A percentile compares a stretch with the other conserved stretches of the same genome.
These are phyloP conservation scores for Anser brachyrhynchus DNA, from an alignment of 2,113 vertebrate species.

Conservation along the genomic window DNA sequence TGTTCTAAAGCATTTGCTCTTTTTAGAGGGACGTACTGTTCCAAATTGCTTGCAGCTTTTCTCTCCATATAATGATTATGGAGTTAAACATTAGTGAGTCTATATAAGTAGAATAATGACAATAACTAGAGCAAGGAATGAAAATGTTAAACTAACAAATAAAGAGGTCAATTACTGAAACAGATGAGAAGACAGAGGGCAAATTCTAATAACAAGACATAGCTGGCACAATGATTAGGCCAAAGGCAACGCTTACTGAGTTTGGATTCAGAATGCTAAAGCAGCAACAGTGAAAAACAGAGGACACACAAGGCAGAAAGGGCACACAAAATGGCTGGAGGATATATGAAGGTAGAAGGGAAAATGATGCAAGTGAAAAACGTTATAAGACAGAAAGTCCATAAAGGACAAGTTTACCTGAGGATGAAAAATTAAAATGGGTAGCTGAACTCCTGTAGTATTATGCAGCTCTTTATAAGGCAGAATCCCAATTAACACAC, in stretches of 20 bases:
- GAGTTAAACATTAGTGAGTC: conserved; percentile 42
- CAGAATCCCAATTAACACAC: not conserved
- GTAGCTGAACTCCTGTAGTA: not conserved
- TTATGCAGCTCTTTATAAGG: not conserved
- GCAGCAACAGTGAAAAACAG: not conserved
- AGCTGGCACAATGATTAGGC: conserved; percentile 28
- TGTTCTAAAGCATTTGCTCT: conserved; percentile 35
- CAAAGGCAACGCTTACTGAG: conserved; percentile 16
- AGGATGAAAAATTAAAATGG: conserved; percentile 13
- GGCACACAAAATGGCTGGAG: not conserved
- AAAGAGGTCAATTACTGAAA: conserved; percentile 56
- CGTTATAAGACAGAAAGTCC: conserved; percentile 1
- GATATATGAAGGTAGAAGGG: not conserved
- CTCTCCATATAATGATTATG: conserved; percentile 40
- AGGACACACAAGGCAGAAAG: not conserved
- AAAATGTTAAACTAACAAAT: conserved; percentile 62
- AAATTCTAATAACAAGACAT: conserved; percentile 44
- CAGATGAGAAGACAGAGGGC: conserved; percentile 43
- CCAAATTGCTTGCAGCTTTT: conserved; percentile 55
- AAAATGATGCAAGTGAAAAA: not conserved
- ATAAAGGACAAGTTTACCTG: not conserved
- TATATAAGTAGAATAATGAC: conserved; percentile 53
- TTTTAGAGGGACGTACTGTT: conserved; percentile 44
- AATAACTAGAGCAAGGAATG: conserved; percentile 44
- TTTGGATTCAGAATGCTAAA: conserved; percentile 36